These are phyloP conservation scores for Apteryx owenii DNA, from an alignment of 2,113 vertebrate genomes.

Conservation along the genomic window DNA sequence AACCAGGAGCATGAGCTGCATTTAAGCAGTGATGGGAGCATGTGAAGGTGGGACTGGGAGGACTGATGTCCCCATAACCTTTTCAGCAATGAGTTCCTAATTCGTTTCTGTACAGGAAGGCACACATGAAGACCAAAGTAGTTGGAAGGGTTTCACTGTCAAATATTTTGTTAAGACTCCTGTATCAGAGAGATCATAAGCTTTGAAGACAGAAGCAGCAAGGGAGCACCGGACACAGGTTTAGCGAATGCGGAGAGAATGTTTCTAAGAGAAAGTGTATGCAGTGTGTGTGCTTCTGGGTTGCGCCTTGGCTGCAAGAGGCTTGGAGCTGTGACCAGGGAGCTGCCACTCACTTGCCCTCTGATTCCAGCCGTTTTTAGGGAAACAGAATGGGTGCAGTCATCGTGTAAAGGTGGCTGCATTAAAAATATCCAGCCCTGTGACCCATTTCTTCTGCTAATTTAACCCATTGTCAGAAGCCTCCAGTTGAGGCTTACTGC, in stretches of 20 bases:
- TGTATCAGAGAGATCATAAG: background rate
- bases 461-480: background rate
- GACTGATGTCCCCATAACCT: background rate
- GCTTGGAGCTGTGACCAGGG: background rate
- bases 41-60: background rate
- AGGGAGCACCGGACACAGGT: background rate
- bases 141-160: background rate
- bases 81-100: background rate
- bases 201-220: background rate
- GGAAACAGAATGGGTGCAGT: background rate
- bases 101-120: background rate
- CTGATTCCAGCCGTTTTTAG: background rate
- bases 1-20: accelerated
- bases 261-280: background rate
- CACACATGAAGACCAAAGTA: accelerated
- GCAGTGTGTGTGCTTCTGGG: background rate
- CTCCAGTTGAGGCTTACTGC: background rate
- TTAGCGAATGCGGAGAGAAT: background rate
- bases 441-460: background rate
- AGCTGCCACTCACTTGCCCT: background rate
- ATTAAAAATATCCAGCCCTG: background rate
- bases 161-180: background rate
- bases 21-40: background rate
- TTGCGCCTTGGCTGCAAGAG: background rate
- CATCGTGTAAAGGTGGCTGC: background rate